Evolutionary conservation across 2,797 vertebrate genomes (phyloP).

Genomic region (Limosa lapponica): DNA sequence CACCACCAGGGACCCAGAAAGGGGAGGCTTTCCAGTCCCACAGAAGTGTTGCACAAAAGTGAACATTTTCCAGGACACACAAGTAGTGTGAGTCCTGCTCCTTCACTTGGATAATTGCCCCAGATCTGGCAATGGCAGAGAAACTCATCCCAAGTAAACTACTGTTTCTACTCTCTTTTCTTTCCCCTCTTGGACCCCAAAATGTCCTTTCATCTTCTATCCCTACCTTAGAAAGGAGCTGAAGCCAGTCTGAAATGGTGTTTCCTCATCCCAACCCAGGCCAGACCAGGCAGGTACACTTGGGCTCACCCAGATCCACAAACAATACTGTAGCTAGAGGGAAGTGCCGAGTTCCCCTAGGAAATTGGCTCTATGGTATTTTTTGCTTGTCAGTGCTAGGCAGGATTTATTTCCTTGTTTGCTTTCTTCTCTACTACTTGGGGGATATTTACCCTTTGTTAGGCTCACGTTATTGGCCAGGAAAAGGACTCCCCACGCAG

Average conservation of each 20-base stretch:
- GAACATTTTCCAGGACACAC: neutral
- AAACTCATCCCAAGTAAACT: neutral
- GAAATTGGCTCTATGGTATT: neutral
- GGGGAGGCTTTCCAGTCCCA: neutral
- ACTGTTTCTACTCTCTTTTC: neutral
- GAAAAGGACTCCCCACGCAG: neutral
- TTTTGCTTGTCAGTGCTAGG: neutral
- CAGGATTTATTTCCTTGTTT: conserved; percentile 48
- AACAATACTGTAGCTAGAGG: neutral
- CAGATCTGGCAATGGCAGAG: neutral
- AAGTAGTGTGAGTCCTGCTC: neutral
- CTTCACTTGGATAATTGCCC: neutral
- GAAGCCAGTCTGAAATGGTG: neutral
- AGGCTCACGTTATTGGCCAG: neutral
- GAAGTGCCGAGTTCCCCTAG: neutral
- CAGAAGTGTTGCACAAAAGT: neutral
- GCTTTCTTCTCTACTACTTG: neutral
- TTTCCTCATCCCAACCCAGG: neutral
- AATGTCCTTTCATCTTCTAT: neutral
- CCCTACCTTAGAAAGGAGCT: neutral
- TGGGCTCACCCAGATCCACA: neutral
- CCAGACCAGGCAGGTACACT: neutral
- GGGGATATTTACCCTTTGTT: neutral
- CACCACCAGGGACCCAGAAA: rapidly evolving
- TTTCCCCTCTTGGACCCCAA: neutral